Evolutionary conservation across 1,140 invertebrate genomes (phyloP).

Genomic region (Meloidogyne chitwoodi): DNA sequence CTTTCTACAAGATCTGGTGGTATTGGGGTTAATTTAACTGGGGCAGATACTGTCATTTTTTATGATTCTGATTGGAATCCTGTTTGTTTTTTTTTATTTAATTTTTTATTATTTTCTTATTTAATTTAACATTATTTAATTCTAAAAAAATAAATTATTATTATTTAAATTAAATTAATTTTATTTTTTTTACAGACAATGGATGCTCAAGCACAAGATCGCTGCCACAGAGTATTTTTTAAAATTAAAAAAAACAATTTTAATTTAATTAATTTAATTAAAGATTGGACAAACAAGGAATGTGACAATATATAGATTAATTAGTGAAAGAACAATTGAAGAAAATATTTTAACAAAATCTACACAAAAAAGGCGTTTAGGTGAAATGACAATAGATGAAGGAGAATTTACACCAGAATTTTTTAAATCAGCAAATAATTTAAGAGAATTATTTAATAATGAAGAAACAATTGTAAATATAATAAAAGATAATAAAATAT

Average conservation of each 20-base stretch:
- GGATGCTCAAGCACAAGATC: slow-evolving; percentile 93
- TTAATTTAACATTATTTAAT: too few relatives aligned
- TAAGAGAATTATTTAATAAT: slow-evolving; percentile 54
- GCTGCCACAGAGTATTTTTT: slow-evolving; percentile 46
- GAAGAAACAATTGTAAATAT: slow-evolving; percentile 32
- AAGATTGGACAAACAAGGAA: slow-evolving; percentile 96
- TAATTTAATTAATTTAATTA: not conserved
- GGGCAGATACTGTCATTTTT: slow-evolving; percentile 98
- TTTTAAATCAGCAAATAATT: slow-evolving; percentile 74
- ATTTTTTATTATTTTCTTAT: not conserved
- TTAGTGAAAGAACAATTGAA: slow-evolving; percentile 93
- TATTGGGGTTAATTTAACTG: slow-evolving; percentile 95
- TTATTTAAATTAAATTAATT: not conserved
- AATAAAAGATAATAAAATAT: not conserved
- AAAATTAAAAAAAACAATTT: not conserved
- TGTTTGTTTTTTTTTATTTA: not conserved
- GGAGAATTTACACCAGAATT: slow-evolving; percentile 97
- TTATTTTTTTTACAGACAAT: slow-evolving; percentile 69
- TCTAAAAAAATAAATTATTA: too few relatives aligned
- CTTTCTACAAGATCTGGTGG: slow-evolving; percentile 94
- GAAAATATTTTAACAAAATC: slow-evolving; percentile 99
- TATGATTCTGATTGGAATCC: slow-evolving; percentile 99
- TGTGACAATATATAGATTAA: slow-evolving; percentile 94
- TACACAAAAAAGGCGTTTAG: slow-evolving; percentile 89
- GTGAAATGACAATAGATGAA: slow-evolving; percentile 94